Percentiles rank a stretch among this genome's conserved stretches.
phyloP scores from a whole-genome alignment of 2,888 invertebrate genomes.

The Callyntrura sp. region DNA sequence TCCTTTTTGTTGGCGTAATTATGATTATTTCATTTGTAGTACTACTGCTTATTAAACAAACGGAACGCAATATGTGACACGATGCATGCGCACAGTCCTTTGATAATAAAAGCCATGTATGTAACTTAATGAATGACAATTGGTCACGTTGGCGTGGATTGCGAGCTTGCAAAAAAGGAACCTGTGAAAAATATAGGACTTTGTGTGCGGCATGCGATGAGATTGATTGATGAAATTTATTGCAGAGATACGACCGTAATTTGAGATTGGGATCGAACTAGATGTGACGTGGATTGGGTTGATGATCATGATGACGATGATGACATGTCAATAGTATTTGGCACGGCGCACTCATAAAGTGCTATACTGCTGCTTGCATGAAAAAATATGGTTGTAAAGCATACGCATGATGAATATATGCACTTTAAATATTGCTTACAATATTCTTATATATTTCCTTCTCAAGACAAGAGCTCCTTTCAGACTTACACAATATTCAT shows the following conservation, averaged over 20 bases:
- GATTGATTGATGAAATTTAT: too few species aligned
- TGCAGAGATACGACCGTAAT: background rate
- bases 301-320: constrained; percentile 8
- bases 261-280: constrained; percentile 29
- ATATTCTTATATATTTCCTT: background rate
- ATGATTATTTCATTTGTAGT: constrained; percentile 28
- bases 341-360: background rate
- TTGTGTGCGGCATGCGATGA: background rate
- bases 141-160: constrained; percentile 43
- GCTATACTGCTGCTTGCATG: background rate
- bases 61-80: background rate
- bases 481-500: constrained; percentile 62
- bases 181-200: background rate
- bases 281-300: background rate
- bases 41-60: background rate
- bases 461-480: constrained; percentile 11
- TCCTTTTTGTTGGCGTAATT: constrained; percentile 31
- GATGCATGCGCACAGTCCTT: background rate
- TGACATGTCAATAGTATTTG: constrained; percentile 49
- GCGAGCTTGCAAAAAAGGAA: background rate
- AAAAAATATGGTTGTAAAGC: too few species aligned
- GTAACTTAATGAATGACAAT: constrained; percentile 46
- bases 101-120: background rate
- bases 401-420: too few species aligned
- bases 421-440: background rate